Base-by-base conservation (phyloP, 2,888 invertebrate species). In the Euplagia quadripunctaria region DNA sequence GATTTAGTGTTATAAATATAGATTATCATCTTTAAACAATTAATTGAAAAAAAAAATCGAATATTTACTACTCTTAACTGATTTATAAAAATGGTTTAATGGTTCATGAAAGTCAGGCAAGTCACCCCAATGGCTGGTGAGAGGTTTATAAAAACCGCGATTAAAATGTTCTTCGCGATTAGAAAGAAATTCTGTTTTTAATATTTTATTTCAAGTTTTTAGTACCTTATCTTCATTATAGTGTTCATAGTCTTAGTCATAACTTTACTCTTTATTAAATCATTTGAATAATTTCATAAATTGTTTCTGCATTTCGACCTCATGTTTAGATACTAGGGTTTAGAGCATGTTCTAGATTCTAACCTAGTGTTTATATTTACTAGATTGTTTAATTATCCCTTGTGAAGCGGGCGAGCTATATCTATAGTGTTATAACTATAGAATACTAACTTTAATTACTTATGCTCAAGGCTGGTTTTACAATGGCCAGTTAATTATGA, bases 401-500 rank as follows among this genome's bases (percentile, higher is more conserved):
- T 75, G 72, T 70, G 81, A 87, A 87, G 94, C 94, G 94, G 94
- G 94, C 94, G 94, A 93, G 94, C 93, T 92, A 86, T 71, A 75
- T 66, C 72, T 72, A 67, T 71, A 71, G 65, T 72, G 55, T 69
- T 7, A 20, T 71, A 71, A 51, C 17, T 72, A 66, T 65, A 75
- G 52, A 66, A 49, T 66, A 66, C 3, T 70, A 74, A 51, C 16
- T 49, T 16, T 69, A 61, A 68, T 11, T 61, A 61, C 5, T 20
- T 42, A 8, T 58, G 6, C 12, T 7, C 64, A 61, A 61, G 61
- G 20, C 61, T 61, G 61, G 61, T 31, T 61, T 61, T 61, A 6
- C 61, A 61, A 61, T 49, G 11, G 9, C 46, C 58, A 61, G 17
- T 58, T 20, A 17, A 17, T 31, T 31, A 61, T 61, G 1, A 61